A percentile compares a stretch with the other conserved stretches of the same genome.
Conservation (phyloP, 2,797 vertebrate species). For the Parotocinclus haroldoi region DNA sequence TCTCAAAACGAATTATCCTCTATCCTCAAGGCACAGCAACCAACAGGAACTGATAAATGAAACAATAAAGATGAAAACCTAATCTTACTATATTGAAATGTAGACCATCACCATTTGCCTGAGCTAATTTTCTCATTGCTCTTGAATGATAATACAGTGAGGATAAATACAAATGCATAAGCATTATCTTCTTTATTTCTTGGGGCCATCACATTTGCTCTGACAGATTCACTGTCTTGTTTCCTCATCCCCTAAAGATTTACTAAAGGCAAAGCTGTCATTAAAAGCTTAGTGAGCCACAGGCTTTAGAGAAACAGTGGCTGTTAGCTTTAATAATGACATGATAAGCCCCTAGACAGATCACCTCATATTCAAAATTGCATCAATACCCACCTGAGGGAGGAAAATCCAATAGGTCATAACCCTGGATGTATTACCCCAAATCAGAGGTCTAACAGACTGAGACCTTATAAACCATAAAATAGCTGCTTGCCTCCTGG, state of each 20-base stretch:
- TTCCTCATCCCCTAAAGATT: constrained; percentile 40
- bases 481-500: constrained; percentile 9
- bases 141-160: constrained; percentile 42
- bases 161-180: constrained; percentile 34
- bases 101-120: constrained; percentile 43
- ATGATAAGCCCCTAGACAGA: constrained; percentile 33
- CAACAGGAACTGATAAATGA: constrained; percentile 45
- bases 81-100: constrained; percentile 50
- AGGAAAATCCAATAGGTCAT: constrained; percentile 42
- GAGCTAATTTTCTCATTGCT: constrained; percentile 35
- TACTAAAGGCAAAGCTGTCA: constrained; percentile 45
- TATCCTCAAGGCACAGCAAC: constrained; percentile 35
- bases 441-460: constrained; percentile 26
- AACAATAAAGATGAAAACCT: constrained; percentile 48
- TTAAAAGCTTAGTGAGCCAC: constrained; percentile 47
- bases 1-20: constrained; percentile 44
- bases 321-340: constrained; percentile 38
- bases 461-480: constrained; percentile 25
- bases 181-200: constrained; percentile 26
- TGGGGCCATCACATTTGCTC: constrained; percentile 33
- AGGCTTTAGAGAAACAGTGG: constrained; percentile 24
- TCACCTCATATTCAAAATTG: constrained; percentile 28
- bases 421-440: constrained; percentile 28
- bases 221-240: constrained; percentile 48
- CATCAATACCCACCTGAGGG: constrained; percentile 39